Evolutionary conservation across 2,888 invertebrate genomes (phyloP), one percentile per base, ranked within the genome.

Genomic region (Invenusta paracnida): DNA sequence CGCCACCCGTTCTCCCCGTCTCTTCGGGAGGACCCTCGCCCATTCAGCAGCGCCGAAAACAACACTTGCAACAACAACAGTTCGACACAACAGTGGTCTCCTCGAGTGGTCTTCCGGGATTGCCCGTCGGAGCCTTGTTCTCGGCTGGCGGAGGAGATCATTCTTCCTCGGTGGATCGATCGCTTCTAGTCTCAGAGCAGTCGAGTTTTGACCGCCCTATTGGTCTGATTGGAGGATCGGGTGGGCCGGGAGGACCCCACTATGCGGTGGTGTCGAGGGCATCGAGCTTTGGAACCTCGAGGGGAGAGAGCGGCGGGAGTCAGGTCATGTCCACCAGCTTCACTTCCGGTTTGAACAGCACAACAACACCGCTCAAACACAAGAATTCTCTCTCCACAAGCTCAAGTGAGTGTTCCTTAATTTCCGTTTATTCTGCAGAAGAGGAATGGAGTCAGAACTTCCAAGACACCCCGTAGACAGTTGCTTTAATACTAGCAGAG

Each of bases 301-400:
- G 73, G 27, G 73, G 23, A 5, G 23, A 23, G 2, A 23, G 73
- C 27, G 27, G 73, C 17, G 73, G 73, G 27, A 25, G 73, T 23
- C 73, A 73, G 27, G 17, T 73, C 5, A 73, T 73, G 73, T 73
- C 73, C 11, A 73, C 73, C 27, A 73, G 73, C 73, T 73, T 73
- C 73, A 73, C 73, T 23, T 73, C 73, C 2, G 73, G 73, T 23
- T 23, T 73, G 5, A 48, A 48, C 25, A 48, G 17, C 17, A 73
- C 73, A 5, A 25, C 25, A 23, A 73, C 17, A 23, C 73, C 73
- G 23, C 73, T 73, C 73, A 73, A 73, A 23, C 73, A 73, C 2
- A 73, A 73, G 73, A 73, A 73, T 23, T 73, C 73, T n/a, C 73
- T 73, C 2, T 73, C 73, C 2, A 73, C 73, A 25, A 73, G 73